Evolutionary conservation across 2,888 invertebrate genomes (phyloP).

Genomic region (Willowsia nigromaculata): DNA sequence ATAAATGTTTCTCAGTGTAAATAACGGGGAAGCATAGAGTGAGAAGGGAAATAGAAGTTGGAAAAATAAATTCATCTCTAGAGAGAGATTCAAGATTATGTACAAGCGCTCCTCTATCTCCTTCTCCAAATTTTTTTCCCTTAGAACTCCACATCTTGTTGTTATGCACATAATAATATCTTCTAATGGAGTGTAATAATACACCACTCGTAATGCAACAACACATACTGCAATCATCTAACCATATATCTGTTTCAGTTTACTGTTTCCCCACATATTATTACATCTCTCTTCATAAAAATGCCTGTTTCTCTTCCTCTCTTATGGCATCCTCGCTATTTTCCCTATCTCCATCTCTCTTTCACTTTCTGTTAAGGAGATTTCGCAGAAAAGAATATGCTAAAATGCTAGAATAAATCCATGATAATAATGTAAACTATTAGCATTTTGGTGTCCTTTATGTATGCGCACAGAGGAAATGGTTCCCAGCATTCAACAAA

Average conservation of each 20-base stretch:
- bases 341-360: neutral
- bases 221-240: neutral
- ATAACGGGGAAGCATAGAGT: neutral
- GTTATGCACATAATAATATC: constrained; percentile 30
- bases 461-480: neutral
- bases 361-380: neutral
- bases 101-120: neutral
- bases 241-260: neutral
- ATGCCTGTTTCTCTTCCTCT: neutral
- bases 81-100: constrained; percentile 46
- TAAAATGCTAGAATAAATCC: constrained; percentile 8
- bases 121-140: neutral
- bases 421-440: neutral
- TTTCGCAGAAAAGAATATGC: neutral
- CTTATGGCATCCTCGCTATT: no score
- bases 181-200: constrained; percentile 16
- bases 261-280: neutral
- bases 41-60: neutral
- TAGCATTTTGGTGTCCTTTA: constrained; percentile 5
- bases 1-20: constrained; percentile 3
- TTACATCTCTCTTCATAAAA: neutral
- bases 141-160: neutral
- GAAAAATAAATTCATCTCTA: constrained; percentile 45
- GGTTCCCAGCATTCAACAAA: constrained; percentile 1
- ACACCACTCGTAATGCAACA: neutral